phyloP scores from a whole-genome alignment of 2,797 vertebrate genomes.

The Myotis planiceps region DNA sequence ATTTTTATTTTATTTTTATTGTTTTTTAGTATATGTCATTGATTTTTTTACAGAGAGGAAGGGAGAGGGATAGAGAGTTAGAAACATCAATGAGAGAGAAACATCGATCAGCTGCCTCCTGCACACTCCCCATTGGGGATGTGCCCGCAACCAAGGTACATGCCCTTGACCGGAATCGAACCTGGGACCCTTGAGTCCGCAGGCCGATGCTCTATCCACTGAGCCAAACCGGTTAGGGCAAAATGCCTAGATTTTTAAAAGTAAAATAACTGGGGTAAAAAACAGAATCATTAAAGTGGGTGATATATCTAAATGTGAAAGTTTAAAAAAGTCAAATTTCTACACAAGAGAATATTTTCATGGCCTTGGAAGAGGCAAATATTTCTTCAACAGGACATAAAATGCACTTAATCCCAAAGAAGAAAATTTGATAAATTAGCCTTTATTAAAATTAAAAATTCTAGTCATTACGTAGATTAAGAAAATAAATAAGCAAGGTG shows the following conservation, averaged over 20 bases:
- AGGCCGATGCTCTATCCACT: too few species aligned
- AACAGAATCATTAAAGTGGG: background rate
- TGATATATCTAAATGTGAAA: background rate
- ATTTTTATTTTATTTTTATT: too few species aligned
- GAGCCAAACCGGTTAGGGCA: background rate
- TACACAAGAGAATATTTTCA: conserved; percentile 17
- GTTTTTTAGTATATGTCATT: too few species aligned
- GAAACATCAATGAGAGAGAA: too few species aligned
- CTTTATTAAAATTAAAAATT: conserved; percentile 49
- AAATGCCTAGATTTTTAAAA: background rate
- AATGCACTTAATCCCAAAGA: background rate
- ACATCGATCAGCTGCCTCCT: too few species aligned
- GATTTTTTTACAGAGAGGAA: too few species aligned
- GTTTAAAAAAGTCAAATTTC: background rate
- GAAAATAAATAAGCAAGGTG: conserved; percentile 33
- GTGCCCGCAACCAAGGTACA: too few species aligned
- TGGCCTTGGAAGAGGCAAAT: background rate
- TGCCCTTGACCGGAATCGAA: too few species aligned
- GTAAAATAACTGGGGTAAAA: background rate
- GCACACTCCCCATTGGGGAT: too few species aligned
- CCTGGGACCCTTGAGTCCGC: too few species aligned
- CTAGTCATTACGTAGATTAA: conserved; percentile 28
- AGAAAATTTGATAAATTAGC: background rate
- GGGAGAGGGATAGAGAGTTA: too few species aligned
- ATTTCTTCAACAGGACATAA: conserved; percentile 15